Base-by-base conservation (phyloP, 2,888 invertebrate genomes). In the Melitaea athalia region DNA sequence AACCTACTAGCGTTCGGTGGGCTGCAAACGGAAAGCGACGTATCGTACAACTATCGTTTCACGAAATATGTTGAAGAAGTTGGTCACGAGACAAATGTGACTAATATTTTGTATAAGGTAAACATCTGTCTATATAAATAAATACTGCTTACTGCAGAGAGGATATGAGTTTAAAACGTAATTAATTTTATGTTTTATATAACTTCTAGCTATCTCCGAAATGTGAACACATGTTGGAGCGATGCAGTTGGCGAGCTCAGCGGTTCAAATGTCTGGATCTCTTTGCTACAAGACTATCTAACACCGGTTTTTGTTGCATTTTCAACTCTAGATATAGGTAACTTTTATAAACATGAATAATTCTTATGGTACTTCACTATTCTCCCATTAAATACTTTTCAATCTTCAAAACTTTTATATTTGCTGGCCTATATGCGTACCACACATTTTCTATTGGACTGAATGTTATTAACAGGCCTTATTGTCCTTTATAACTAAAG, bases 281-380 rank as follows among this genome's bases (percentile, higher is more conserved):
- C 63, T 93, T 94, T 74, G 79, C 81, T 0, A 74, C 81, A 14
- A 83, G 93, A 14, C 78, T 87, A 70, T 94, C 94, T 0, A 85
- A 88, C 17, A 86, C 93, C 57, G 94, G 94, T 3, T 93, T 82
- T 75, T 94, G 94, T 79, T 94, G 94, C 75, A 86, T 89, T n/a
- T 94, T 94, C 77, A 94, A 94, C 82, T 88, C 90, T 5, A 79
- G 85, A 80, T 88, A 84, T 68, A 76, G 79, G 88, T 87, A 12
- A 78, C 78, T 60, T 8, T n/a, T 10, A 11, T 17, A 31, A 15
- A 38, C n/a, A 10, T 57, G 8, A 33, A n/a, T 55, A 7, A 38
- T 38, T 5, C 38, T 5, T 38, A 38, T 24, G n/a, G n/a, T n/a
- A n/a, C n/a, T n/a, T n/a, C n/a, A n/a, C 24, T 24, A 24, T 24